A percentile compares a stretch with the other conserved stretches of the same genome.
These are phyloP conservation scores for Gortyna flavago DNA, from an alignment of 2,888 invertebrate genomes.

Conservation along the genomic window DNA sequence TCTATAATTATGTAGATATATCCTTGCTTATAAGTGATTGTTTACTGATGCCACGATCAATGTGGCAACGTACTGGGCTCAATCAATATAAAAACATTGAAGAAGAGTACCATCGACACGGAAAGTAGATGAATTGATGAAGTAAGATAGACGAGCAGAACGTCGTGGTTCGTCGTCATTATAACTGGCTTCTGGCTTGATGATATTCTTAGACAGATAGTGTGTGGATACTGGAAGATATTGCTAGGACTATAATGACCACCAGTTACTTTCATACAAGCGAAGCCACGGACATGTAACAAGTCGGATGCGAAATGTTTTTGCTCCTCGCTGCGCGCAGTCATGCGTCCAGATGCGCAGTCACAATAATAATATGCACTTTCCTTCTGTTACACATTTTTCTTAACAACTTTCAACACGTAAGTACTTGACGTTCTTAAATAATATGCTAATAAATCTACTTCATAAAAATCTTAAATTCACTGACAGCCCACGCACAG, in stretches of 20 bases:
- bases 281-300: conserved; percentile 5
- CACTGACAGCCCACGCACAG: background rate
- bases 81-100: too few species aligned
- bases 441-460: background rate
- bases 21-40: background rate
- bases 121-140: too few species aligned
- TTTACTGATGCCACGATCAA: too few species aligned
- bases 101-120: too few species aligned
- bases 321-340: conserved; percentile 35
- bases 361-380: conserved; percentile 60
- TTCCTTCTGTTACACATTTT: conserved; percentile 54
- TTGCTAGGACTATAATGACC: background rate
- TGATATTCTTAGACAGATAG: background rate
- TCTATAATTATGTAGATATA: background rate
- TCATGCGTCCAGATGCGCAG: conserved; percentile 57
- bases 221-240: background rate
- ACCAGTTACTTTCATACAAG: background rate
- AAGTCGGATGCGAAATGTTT: conserved; percentile 39
- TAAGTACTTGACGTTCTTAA: conserved; percentile 9
- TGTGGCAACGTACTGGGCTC: too few species aligned
- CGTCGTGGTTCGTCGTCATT: background rate
- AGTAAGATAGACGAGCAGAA: too few species aligned
- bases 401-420: conserved; percentile 57
- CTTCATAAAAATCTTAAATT: background rate
- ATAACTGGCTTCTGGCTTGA: background rate